phyloP scores from a whole-genome alignment of 2,797 vertebrate genomes.

The Enteromius argenteus region DNA sequence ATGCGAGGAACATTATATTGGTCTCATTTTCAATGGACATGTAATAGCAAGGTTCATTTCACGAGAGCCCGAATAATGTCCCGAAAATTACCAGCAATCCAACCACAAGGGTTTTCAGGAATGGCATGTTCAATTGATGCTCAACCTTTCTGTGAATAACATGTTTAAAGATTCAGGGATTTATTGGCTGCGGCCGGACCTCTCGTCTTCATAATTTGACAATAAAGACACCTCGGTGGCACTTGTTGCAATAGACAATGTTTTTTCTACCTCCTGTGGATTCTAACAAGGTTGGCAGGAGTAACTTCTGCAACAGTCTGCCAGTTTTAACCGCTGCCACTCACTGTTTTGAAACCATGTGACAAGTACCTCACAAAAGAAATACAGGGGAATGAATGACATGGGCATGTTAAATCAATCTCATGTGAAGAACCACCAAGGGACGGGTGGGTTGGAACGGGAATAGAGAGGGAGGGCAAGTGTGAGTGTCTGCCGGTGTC shows the following conservation, averaged over 20 bases:
- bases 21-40: constrained; percentile 25
- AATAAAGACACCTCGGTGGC: not conserved
- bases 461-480: constrained; percentile 17
- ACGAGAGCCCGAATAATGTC: constrained; percentile 2
- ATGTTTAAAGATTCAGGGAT: constrained; percentile 15
- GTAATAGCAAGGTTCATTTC: constrained; percentile 28
- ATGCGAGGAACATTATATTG: constrained; percentile 24
- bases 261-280: not conserved
- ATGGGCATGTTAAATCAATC: constrained; percentile 35
- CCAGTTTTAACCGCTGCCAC: not conserved
- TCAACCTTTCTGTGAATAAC: not conserved
- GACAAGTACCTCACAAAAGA: not conserved
- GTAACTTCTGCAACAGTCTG: not conserved
- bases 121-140: not conserved
- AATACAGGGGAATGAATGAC: constrained; percentile 17
- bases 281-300: constrained; percentile 6
- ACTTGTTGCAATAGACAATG: constrained; percentile 2
- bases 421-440: constrained; percentile 31
- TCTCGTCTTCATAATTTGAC: not conserved
- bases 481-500: constrained; percentile 54
- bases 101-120: constrained; percentile 9
- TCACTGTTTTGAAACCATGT: not conserved
- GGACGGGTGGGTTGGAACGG: constrained; percentile 4
- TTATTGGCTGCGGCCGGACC: not conserved
- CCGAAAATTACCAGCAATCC: constrained; percentile 27